These are phyloP conservation scores for Dendronephthya gigantea DNA, from an alignment of 64 coral and sea anemone species.

Conservation along the genomic window DNA sequence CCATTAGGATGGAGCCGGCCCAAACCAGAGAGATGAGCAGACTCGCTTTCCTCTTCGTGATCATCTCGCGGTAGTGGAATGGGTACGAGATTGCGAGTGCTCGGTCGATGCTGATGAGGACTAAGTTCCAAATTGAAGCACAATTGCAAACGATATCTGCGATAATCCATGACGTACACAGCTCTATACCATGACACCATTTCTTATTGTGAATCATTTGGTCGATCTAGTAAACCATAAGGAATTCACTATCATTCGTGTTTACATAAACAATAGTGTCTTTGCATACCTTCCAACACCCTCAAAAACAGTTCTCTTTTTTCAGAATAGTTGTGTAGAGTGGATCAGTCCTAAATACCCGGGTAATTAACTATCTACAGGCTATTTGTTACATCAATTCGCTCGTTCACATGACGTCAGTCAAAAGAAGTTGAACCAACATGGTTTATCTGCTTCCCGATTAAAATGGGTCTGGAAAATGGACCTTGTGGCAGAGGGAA, in stretches of 20 bases:
- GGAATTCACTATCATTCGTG: neutral
- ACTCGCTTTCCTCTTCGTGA: slow-evolving; percentile 43
- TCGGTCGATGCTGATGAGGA: slow-evolving; percentile 66
- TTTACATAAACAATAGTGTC: neutral
- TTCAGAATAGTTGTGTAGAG: no score
- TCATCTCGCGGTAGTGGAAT: slow-evolving; percentile 54
- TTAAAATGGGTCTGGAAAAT: no score
- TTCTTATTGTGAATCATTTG: slow-evolving; percentile 66
- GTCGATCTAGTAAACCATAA: slow-evolving; percentile 26
- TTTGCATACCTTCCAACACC: no score
- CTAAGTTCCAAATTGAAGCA: slow-evolving; percentile 73
- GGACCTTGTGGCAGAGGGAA: no score
- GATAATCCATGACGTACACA: slow-evolving; percentile 69
- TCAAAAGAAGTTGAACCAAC: no score
- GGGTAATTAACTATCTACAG: no score
- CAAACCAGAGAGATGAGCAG: slow-evolving; percentile 51
- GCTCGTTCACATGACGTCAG: no score
- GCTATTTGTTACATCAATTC: no score
- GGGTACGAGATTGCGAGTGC: slow-evolving; percentile 53
- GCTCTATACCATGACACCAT: slow-evolving; percentile 58
- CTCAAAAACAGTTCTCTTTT: no score
- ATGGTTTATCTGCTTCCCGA: no score
- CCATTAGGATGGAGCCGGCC: slow-evolving; percentile 45
- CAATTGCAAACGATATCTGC: slow-evolving; percentile 75
- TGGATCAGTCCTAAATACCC: no score